Evolutionary conservation across 2,888 invertebrate genomes (phyloP), one percentile per base, ranked within the genome.

Genomic region (Drosophila austrosaltans): DNA sequence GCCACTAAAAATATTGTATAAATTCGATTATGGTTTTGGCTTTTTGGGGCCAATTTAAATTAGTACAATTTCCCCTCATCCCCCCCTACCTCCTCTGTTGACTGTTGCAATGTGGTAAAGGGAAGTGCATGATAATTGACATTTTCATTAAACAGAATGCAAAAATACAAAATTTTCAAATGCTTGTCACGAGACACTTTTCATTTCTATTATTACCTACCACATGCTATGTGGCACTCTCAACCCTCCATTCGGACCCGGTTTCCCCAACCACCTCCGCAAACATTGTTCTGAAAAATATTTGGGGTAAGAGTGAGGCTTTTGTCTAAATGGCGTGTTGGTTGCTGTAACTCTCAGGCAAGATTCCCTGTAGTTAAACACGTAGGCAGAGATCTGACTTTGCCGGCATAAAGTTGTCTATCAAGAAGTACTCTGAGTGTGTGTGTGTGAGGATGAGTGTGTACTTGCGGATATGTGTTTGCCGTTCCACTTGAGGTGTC

Each of bases 401-500:
- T 61, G 66, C 60, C 70, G 65, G 65, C 75, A 78, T 83, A 74
- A 83, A 80, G 75, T 74, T 80, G 82, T 86, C 76, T 81, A 72
- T 78, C 83, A 81, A 78, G 79, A 75, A 67, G 76, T 70, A 63
- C 77, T 63, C 44, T 66, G 63, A 10, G 44, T 63, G 68, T 68
- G 59, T 53, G 57, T 63, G 54, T 70, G 75, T 39, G 42, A 10
- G 20, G 28, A 20, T 56, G 39, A 16, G 30, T 71, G 66, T 77
- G 66, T 74, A 66, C 63, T 58, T 63, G 62, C 64, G 53, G 54
- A 63, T 54, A 53, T 61, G 48, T 76, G 76, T 69, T 70, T 72
- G 75, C 76, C 75, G 84, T 84, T 87, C 80, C 89, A 87, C 87
- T 87, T 77, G 86, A 89, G 89, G 88, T 85, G 86, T 79, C 80